A percentile compares a stretch with the other conserved stretches of the same genome.
These are phyloP conservation scores for Cosmia pyralina DNA, from an alignment of 2,888 invertebrate species.

Conservation along the genomic window DNA sequence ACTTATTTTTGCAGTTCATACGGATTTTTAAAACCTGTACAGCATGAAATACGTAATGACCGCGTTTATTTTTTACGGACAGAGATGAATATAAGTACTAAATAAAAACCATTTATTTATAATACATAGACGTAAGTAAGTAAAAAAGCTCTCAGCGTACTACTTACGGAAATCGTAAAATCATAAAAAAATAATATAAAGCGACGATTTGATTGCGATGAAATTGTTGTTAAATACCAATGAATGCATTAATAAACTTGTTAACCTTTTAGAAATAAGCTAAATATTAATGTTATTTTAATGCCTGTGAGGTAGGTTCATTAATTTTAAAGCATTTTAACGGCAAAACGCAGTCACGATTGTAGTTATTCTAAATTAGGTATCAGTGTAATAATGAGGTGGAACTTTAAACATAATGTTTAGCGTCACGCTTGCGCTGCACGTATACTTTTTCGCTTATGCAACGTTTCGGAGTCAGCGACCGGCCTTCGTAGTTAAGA, in stretches of 20 bases:
- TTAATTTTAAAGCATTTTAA: conserved; percentile 9
- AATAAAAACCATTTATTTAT: neutral
- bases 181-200: neutral
- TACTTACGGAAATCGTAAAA: neutral
- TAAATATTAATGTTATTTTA: neutral
- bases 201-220: neutral
- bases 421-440: conserved; percentile 40
- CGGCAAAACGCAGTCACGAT: conserved; percentile 28
- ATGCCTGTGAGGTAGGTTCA: neutral
- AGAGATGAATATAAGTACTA: neutral
- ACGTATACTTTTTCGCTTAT: conserved; percentile 41
- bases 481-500: conserved; percentile 23
- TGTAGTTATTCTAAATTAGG: conserved; percentile 35
- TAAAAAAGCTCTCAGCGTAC: neutral
- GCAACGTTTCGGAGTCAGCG: conserved; percentile 42
- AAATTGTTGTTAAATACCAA: neutral
- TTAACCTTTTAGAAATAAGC: conserved; percentile 14
- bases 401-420: conserved; percentile 12
- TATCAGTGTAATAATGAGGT: conserved; percentile 15
- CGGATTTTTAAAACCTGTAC: neutral
- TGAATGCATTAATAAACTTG: conserved; percentile 3
- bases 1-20: neutral
- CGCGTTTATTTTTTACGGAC: neutral
- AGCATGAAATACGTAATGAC: neutral
- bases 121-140: neutral